phyloP scores from a whole-genome alignment of 2,888 invertebrate genomes.

The Mesorhabditis spiculigera region DNA sequence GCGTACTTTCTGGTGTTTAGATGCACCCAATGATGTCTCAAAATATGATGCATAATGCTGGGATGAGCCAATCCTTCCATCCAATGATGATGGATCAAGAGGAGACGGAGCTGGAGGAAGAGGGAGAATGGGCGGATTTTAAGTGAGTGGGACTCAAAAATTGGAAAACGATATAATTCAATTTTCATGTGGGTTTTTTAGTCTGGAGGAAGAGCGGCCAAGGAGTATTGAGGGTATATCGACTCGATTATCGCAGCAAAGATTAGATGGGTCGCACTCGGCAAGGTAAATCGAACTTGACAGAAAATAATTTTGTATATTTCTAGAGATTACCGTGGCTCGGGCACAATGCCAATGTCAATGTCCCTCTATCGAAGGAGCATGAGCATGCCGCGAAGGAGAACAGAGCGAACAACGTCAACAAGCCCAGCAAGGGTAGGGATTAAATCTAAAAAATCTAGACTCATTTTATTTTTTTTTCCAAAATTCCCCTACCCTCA shows the following conservation, averaged over 20 bases:
- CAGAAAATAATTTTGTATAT: background rate
- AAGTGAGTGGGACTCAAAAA: constrained; percentile 8
- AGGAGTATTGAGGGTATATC: constrained; percentile 20
- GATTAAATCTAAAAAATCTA: too few relatives aligned
- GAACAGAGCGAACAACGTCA: constrained; percentile 20
- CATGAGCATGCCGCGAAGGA: background rate
- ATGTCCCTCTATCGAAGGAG: background rate
- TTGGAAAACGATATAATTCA: background rate
- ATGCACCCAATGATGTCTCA: background rate
- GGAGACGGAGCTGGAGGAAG: background rate
- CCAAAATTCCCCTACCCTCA: background rate
- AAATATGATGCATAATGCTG: background rate
- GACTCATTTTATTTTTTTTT: background rate
- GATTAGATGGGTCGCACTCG: background rate
- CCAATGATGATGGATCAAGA: background rate
- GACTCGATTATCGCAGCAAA: constrained; percentile 21
- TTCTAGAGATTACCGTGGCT: background rate
- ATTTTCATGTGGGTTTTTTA: constrained; percentile 21
- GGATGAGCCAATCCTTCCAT: constrained; percentile 4
- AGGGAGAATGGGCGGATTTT: constrained; percentile 29
- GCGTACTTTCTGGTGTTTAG: background rate
- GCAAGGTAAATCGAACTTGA: background rate
- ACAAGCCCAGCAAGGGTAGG: constrained; percentile 37
- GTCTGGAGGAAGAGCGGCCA: constrained; percentile 29
- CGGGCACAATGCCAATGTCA: background rate